Conservation (phyloP, 53 echinoderm and acorn worm species). For the Holothuria scabra region DNA sequence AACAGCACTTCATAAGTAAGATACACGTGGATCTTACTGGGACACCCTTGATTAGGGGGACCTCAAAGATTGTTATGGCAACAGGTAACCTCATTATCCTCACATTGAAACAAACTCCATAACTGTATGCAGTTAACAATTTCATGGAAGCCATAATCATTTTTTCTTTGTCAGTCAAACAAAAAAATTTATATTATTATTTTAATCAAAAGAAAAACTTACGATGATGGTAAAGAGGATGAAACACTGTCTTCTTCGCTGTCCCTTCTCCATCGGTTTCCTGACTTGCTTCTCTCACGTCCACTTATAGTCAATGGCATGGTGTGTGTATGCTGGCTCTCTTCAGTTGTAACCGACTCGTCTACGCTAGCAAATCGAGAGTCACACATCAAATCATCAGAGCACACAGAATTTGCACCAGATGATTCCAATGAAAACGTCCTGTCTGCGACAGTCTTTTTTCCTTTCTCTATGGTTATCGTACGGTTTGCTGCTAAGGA, state of each 20-base stretch:
- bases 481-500: not conserved
- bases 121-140: too few species aligned
- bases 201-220: not conserved
- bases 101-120: too few species aligned
- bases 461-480: not conserved
- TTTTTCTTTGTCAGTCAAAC: too few species aligned
- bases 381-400: constrained; percentile 98
- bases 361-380: constrained; percentile 12
- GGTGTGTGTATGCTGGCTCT: not conserved
- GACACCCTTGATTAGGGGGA: too few species aligned
- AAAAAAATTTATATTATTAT: too few species aligned
- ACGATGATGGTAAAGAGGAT: constrained; percentile 27
- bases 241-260: constrained; percentile 16
- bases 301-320: not conserved
- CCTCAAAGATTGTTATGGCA: too few species aligned
- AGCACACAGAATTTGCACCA: constrained; percentile 84
- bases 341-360: constrained; percentile 6
- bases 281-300: not conserved
- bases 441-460: not conserved
- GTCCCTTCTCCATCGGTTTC: not conserved
- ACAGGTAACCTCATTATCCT: too few species aligned
- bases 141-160: too few species aligned
- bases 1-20: too few species aligned
- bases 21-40: too few species aligned
- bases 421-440: constrained; percentile 78